Base-by-base conservation (phyloP, 2,113 vertebrate genomes). In the Herpetotheres cachinnans region DNA sequence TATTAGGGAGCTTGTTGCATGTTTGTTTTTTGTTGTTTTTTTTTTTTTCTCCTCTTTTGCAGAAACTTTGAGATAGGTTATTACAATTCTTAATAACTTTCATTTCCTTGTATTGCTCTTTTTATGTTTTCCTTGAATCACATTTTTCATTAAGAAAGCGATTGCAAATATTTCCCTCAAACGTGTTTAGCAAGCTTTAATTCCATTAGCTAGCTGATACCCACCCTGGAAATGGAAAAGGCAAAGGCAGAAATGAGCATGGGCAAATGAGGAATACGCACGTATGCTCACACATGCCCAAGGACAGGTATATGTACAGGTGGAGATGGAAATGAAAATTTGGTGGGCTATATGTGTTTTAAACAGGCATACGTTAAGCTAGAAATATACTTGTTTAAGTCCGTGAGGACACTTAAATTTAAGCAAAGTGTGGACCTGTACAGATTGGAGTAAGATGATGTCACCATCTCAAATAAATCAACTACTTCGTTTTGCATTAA, bases 391-490 rank as follows among this genome's bases (percentile, higher is more conserved):
- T 50, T 71, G 21, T 13, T 58, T 22, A 56, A 86, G 27, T 90
- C 90, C 76, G 26, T 3, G 29, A 42, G 79, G 55, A 58, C 38
- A 30, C 21, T 94, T 69, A 47, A 87, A 82, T 77, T 82, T 59
- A 86, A 78, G 62, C n/a, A 70, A 86, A 86, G 36, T 42, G 44
- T 80, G 77, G 95, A 56, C 62, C 25, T 55, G 71, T 42, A 13
- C 38, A 91, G 55, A 42, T 25, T 63, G 66, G 50, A 85, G 32
- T 42, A 49, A 65, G 91, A 73, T 93, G 50, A 90, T 93, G 82
- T 91, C 82, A 91, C 42, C 24, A 4, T 86, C 88, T 82, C 17
- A 88, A 90, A 89, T 91, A 84, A 94, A 91, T 91, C 89, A 70
- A 54, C 61, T 59, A 14, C 14, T 72, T 91, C 10, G 10, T 29